Conservation (phyloP, 2,797 vertebrate genomes). For the Anguilla marmorata region DNA sequence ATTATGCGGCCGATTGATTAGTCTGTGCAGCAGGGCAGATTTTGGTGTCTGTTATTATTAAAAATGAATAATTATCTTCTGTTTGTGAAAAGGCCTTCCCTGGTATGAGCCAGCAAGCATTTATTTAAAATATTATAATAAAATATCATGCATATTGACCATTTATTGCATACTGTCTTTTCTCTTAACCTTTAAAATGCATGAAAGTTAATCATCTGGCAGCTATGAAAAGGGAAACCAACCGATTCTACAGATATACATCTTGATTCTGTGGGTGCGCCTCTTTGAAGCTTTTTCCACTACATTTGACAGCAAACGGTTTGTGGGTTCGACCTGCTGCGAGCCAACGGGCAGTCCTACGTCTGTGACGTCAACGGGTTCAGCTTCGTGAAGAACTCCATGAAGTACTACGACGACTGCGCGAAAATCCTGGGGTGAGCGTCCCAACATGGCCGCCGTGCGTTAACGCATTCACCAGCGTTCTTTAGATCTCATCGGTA, state of each 20-base stretch:
- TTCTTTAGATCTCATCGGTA: not conserved
- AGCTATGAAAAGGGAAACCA: not conserved
- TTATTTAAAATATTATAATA: not conserved
- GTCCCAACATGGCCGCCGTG: not conserved
- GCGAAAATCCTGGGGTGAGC: constrained; percentile 88
- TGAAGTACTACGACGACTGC: constrained; percentile 91
- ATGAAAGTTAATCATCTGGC: not conserved
- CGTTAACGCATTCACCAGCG: not conserved
- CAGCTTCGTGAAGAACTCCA: constrained; percentile 91
- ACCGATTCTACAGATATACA: not conserved
- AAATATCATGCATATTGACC: not conserved
- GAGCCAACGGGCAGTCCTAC: constrained; percentile 86
- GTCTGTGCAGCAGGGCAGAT: not conserved
- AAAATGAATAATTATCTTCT: not conserved
- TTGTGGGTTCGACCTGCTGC: constrained; percentile 86
- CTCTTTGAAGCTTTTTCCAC: constrained; percentile 30
- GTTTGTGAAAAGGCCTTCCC: not conserved
- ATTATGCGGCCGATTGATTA: not conserved
- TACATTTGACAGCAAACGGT: constrained; percentile 83
- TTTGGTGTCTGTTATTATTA: not conserved
- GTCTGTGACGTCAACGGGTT: constrained; percentile 90
- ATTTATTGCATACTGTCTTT: not conserved
- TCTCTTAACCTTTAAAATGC: not conserved
- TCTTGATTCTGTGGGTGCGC: not conserved
- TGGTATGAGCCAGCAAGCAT: not conserved